Evolutionary conservation across 2,888 invertebrate species (phyloP).

Genomic region (Magallana nippona): DNA sequence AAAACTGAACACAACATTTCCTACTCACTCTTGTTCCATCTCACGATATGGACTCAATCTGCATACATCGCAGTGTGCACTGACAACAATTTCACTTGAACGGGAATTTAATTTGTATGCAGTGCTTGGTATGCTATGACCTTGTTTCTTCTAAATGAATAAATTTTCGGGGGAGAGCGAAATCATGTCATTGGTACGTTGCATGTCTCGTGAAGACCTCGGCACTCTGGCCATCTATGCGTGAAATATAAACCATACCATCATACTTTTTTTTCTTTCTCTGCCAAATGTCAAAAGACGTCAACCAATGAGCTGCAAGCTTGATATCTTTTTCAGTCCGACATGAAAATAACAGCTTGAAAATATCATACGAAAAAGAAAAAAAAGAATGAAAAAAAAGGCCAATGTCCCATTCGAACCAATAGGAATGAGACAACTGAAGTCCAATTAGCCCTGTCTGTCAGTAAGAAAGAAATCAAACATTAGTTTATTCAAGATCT

Average conservation of each 20-base stretch:
- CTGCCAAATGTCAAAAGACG: neutral
- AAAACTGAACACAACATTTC: too few species aligned
- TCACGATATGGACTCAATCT: neutral
- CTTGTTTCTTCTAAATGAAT: neutral
- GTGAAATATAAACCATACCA: neutral
- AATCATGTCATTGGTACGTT: neutral
- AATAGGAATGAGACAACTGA: neutral
- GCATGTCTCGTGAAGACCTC: neutral
- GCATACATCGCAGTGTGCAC: neutral
- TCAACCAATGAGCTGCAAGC: neutral
- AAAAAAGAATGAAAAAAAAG: neutral
- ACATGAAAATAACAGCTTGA: slow-evolving; percentile 2
- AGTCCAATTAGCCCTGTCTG: slow-evolving; percentile 14
- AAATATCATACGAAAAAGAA: neutral
- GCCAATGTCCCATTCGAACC: neutral
- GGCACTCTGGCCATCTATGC: neutral
- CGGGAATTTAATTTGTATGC: neutral
- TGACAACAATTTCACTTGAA: slow-evolving; percentile 7
- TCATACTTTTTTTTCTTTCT: neutral
- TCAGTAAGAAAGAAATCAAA: neutral
- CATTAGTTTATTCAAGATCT: slow-evolving; percentile 1
- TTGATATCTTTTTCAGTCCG: neutral
- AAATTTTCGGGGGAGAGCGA: neutral
- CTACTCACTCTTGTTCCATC: neutral
- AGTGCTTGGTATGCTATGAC: neutral